phyloP scores from a whole-genome alignment of 2,888 invertebrate species.

The Alentia gelatinosa region DNA sequence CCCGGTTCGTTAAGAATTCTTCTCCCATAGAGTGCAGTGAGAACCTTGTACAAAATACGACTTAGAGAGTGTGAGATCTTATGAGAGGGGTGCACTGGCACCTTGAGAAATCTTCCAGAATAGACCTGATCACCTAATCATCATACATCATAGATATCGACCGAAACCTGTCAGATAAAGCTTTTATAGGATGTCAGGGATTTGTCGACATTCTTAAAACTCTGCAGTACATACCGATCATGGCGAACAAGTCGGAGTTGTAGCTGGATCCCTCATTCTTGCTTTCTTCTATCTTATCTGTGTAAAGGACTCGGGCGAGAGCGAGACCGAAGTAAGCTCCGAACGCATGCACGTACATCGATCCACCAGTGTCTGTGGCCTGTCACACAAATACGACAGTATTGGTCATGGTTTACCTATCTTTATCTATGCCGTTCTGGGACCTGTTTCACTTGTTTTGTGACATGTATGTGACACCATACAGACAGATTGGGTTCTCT shows the following conservation, averaged over 20 bases:
- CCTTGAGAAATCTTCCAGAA: too few relatives aligned
- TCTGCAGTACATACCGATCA: conserved; percentile 91
- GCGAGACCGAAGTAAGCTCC: conserved; percentile 98
- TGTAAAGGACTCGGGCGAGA: conserved; percentile 86
- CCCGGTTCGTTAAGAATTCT: too few relatives aligned
- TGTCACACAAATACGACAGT: conserved; percentile 77
- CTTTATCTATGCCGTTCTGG: not conserved
- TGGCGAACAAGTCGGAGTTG: conserved; percentile 94
- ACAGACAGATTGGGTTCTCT: too few relatives aligned
- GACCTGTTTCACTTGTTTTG: not conserved
- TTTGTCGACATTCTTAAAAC: too few relatives aligned
- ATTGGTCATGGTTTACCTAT: not conserved
- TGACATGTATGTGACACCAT: not conserved
- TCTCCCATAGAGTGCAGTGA: too few relatives aligned
- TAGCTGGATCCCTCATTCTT: conserved; percentile 84
- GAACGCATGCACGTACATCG: conserved; percentile 95
- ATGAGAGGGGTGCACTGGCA: too few relatives aligned
- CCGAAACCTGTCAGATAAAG: too few relatives aligned
- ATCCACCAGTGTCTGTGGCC: conserved; percentile 95
- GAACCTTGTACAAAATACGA: too few relatives aligned
- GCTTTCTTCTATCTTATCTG: conserved; percentile 77
- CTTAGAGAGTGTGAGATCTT: too few relatives aligned
- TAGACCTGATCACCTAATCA: too few relatives aligned
- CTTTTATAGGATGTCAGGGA: too few relatives aligned
- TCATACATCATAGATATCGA: too few relatives aligned